phyloP scores from a whole-genome alignment of 1,140 invertebrate species.

The Charaxes varanes region DNA sequence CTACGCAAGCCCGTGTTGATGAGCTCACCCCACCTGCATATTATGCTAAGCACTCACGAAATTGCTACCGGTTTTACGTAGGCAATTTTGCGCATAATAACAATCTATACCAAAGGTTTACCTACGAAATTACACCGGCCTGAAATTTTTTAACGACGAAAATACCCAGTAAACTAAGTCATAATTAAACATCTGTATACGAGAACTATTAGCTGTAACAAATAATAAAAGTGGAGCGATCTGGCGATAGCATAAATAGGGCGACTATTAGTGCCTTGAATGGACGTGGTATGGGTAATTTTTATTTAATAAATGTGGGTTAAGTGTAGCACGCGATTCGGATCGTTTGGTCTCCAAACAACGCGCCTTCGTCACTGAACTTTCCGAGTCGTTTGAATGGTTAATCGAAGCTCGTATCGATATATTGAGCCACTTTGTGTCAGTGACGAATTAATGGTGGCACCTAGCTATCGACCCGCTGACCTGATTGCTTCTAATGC shows the following conservation, averaged over 20 bases:
- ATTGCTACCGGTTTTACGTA: background rate
- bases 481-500: conserved; percentile 23
- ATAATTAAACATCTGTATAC: conserved; percentile 12
- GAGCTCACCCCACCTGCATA: conserved; percentile 48
- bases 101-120: background rate
- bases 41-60: conserved; percentile 30
- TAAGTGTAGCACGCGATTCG: conserved; percentile 53
- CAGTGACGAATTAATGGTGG: conserved; percentile 4
- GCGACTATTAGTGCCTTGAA: conserved; percentile 49
- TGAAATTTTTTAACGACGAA: background rate
- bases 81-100: background rate
- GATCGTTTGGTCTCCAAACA: conserved; percentile 18
- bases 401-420: conserved; percentile 12
- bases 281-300: conserved; percentile 47
- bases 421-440: conserved; percentile 14
- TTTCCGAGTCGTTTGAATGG: conserved; percentile 15
- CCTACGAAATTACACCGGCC: background rate
- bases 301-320: conserved; percentile 60
- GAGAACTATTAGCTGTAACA: conserved; percentile 16
- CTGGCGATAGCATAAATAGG: conserved; percentile 58
- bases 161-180: conserved; percentile 1
- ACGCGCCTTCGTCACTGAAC: conserved; percentile 20
- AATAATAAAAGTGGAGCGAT: conserved; percentile 50
- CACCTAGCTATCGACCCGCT: conserved; percentile 27
- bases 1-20: conserved; percentile 44